Percentiles rank a stretch among this genome's conserved stretches.
Evolutionary conservation across 2,797 vertebrate species (phyloP).

Genomic region (Acipenser ruthenus): DNA sequence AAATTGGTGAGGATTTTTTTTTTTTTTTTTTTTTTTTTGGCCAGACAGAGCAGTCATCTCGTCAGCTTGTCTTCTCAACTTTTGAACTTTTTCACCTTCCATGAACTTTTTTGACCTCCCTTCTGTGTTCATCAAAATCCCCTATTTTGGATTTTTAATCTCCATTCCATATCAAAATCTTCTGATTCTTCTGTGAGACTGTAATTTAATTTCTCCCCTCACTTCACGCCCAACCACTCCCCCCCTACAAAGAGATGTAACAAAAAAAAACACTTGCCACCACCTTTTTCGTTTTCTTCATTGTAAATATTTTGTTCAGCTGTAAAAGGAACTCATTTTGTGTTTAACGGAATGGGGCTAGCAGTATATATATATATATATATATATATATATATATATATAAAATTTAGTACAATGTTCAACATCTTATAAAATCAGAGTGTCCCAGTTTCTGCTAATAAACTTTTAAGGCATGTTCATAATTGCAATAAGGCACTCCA

Average conservation of each 20-base stretch:
- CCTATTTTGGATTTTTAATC: slow-evolving; percentile 69
- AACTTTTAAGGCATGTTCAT: not conserved
- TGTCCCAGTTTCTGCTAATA: slow-evolving; percentile 1
- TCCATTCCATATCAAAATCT: slow-evolving; percentile 68
- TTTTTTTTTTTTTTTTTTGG: slow-evolving; percentile 59
- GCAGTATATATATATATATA: slow-evolving; percentile 55
- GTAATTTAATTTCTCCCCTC: slow-evolving; percentile 71
- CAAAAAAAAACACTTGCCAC: slow-evolving; percentile 60
- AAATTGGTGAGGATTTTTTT: slow-evolving; percentile 60
- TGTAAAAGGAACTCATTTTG: slow-evolving; percentile 56
- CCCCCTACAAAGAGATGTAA: slow-evolving; percentile 33
- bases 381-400: slow-evolving; percentile 43
- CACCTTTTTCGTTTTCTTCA: slow-evolving; percentile 65
- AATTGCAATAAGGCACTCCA: not conserved
- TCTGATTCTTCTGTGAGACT: slow-evolving; percentile 60
- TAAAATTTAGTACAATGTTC: slow-evolving; percentile 10
- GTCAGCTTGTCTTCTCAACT: slow-evolving; percentile 60
- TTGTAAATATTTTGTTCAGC: slow-evolving; percentile 75
- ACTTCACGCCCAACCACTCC: slow-evolving; percentile 39
- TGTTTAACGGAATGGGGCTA: slow-evolving; percentile 63
- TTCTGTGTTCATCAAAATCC: slow-evolving; percentile 75
- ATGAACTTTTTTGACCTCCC: slow-evolving; percentile 78
- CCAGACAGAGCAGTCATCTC: slow-evolving; percentile 68
- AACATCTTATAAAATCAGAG: not conserved
- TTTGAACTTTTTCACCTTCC: slow-evolving; percentile 69